Evolutionary conservation across 2,113 vertebrate genomes (phyloP).

Genomic region (Cololabis saira): DNA sequence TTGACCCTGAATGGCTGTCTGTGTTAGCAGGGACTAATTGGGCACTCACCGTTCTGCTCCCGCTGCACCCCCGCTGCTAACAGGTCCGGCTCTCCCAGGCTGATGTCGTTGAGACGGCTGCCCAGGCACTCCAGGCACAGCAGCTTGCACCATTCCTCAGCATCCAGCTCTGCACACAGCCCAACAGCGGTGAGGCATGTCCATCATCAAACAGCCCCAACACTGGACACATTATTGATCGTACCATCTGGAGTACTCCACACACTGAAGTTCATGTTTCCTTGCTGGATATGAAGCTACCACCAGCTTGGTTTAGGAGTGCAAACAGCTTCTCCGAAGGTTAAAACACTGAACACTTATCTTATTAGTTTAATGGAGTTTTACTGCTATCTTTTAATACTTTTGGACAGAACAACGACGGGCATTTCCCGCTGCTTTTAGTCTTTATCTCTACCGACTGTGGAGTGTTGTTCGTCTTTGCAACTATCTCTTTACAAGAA

Average conservation of each 20-base stretch:
- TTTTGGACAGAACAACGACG: no score
- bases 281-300: not conserved
- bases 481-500: no score
- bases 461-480: no score
- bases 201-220: not conserved
- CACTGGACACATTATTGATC: no score
- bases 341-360: not conserved
- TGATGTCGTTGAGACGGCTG: constrained; percentile 96
- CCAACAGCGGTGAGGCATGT: constrained; percentile 35
- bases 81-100: constrained; percentile 97
- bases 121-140: constrained; percentile 96
- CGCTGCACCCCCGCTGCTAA: constrained; percentile 97
- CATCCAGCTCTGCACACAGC: constrained; percentile 90
- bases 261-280: not conserved
- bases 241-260: no score
- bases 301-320: not conserved
- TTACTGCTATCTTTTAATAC: no score
- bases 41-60: constrained; percentile 94
- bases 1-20: constrained; percentile 66
- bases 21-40: constrained; percentile 74
- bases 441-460: no score
- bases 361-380: not conserved
- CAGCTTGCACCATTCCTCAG: constrained; percentile 98
- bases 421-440: no score
- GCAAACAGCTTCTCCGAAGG: not conserved